Base-by-base conservation (phyloP, 2,888 invertebrate species). In the Notocelia uddmanniana region DNA sequence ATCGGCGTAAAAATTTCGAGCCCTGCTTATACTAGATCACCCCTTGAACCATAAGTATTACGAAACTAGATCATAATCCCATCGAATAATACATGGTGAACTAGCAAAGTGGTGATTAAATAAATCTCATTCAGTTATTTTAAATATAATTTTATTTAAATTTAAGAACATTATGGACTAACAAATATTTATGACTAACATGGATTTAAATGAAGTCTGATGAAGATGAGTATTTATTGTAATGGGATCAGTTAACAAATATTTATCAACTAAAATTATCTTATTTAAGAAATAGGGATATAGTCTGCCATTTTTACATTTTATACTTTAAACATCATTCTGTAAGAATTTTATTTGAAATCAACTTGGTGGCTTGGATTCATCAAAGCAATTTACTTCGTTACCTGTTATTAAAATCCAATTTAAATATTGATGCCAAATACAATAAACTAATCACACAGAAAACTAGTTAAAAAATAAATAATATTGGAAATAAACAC, bases 111-210 rank as follows among this genome's bases (percentile, higher is more conserved):
- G 13, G 3, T 37, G 3, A 13, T 19, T 15, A 21, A 15, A 31
- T 41, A 21, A 41, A 10, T 37, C 21, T 9, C 13, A 41, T 2
- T 37, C 1, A n/a, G 0, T 23, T 34, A 18, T 58, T 26, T 70
- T 58, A 64, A 57, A 64, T 23, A 58, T 23, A 58, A 52, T 64
- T 68, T 64, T 64, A 70, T 70, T 70, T 70, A 64, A 64, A 70
- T 69, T 57, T 64, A 69, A 55, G 50, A 69, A 69, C 69, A 70
- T 37, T 64, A 69, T 63, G 15, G 26, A 52, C 64, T 70, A 70
- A 70, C 37, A 70, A 64, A 58, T 70, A 70, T 19, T 58, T 70
- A 70, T 70, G 64, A 64, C 57, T 70, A 70, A 69, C 31, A 57
- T 57, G 50, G 23, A 58, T 37, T 52, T 50, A 10, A 62, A 41